Conservation (phyloP, 1,140 invertebrate species). For the Heliconius eleuchia region DNA sequence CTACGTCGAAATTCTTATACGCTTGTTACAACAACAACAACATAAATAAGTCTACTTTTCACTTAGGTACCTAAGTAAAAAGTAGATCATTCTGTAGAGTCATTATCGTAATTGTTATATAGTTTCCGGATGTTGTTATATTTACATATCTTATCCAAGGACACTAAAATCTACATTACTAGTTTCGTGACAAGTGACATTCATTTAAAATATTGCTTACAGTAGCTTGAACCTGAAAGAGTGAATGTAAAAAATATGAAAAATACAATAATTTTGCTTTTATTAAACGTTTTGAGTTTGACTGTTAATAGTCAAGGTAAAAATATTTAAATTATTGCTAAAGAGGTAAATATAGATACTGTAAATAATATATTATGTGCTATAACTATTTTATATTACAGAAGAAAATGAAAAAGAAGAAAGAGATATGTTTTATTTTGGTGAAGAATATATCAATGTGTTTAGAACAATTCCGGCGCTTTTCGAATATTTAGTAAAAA, state of each 20-base stretch:
- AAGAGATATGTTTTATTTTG: slow-evolving; percentile 9
- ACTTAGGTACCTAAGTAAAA: no score
- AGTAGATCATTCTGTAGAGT: no score
- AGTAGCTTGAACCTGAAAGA: neutral
- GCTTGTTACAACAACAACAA: no score
- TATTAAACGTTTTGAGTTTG: neutral
- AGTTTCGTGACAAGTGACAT: neutral
- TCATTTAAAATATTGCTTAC: neutral
- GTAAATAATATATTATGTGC: neutral
- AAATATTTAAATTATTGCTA: neutral
- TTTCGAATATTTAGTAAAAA: slow-evolving; percentile 48
- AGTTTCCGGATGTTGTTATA: neutral
- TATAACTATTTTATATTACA: slow-evolving; percentile 1
- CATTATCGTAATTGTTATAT: neutral
- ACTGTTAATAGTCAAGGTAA: slow-evolving; percentile 8
- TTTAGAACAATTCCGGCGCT: slow-evolving; percentile 49
- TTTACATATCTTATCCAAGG: slow-evolving; percentile 9
- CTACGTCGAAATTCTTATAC: no score
- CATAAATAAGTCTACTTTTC: no score
- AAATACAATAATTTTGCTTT: neutral
- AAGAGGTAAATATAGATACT: neutral
- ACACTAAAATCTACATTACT: neutral
- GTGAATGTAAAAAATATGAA: slow-evolving; percentile 15
- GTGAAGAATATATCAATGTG: slow-evolving; percentile 43
- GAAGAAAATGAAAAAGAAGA: neutral